phyloP scores from a whole-genome alignment of 2,888 invertebrate species.

The Trachelus iudaicus region DNA sequence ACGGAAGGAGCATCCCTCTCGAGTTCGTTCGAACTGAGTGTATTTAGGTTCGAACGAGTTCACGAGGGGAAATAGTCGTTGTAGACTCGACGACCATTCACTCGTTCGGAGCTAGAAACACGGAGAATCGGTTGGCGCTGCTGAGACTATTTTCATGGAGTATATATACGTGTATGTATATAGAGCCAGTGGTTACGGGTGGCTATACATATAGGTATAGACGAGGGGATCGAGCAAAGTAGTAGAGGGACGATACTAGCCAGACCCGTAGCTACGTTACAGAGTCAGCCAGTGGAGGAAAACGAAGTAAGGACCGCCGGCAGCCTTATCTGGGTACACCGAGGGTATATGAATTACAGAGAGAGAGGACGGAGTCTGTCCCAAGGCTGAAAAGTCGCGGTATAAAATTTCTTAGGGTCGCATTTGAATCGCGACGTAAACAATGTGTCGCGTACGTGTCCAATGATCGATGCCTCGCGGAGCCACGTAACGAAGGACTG shows the following conservation, averaged over 20 bases:
- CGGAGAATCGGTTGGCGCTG: not conserved
- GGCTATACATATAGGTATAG: not conserved
- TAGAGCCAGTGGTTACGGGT: not conserved
- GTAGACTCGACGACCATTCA: not conserved
- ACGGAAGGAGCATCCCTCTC: not conserved
- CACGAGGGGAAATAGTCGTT: not conserved
- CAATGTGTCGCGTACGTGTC: not conserved
- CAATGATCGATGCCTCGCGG: not conserved
- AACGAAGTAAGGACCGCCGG: not conserved
- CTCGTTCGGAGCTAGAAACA: not conserved
- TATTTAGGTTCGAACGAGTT: not conserved
- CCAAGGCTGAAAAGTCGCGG: not conserved
- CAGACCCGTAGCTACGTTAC: not conserved
- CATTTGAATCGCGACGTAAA: too few relatives aligned
- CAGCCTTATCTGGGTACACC: not conserved
- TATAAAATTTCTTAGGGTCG: not conserved
- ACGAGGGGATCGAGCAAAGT: not conserved
- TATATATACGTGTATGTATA: not conserved
- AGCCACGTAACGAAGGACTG: not conserved
- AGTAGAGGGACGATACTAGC: not conserved
- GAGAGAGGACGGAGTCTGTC: not conserved
- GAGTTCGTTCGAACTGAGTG: not conserved
- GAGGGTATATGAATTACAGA: not conserved
- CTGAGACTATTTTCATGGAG: not conserved
- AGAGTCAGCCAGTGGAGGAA: not conserved